Conservation (phyloP, 2,113 vertebrate species). For the Tachuris rubrigastra region DNA sequence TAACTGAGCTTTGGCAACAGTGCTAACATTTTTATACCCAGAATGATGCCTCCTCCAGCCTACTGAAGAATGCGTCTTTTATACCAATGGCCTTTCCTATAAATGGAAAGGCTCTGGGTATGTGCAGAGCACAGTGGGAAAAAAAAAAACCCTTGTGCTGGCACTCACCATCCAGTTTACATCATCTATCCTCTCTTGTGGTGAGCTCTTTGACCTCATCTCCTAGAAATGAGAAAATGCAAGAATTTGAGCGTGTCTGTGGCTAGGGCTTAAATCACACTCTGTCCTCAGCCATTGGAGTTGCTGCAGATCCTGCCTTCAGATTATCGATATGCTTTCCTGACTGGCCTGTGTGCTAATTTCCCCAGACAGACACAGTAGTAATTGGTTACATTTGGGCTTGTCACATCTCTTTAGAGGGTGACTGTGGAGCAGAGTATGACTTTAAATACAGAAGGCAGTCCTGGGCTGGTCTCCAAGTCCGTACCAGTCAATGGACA, state of each 20-base stretch:
- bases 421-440: background rate
- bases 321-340: background rate
- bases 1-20: background rate
- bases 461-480: background rate
- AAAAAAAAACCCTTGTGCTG: background rate
- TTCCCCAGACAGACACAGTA: background rate
- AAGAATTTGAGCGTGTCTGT: background rate
- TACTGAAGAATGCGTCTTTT: conserved; percentile 8
- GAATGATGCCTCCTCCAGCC: background rate
- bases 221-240: conserved; percentile 27
- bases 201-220: conserved; percentile 37
- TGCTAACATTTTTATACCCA: background rate
- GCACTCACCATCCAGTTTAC: background rate
- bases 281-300: background rate
- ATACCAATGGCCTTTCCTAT: background rate
- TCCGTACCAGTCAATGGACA: background rate
- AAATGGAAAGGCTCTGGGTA: conserved; percentile 26
- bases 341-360: background rate
- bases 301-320: background rate
- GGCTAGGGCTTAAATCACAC: background rate
- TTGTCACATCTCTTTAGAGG: background rate
- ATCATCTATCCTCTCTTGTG: background rate
- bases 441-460: background rate
- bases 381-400: background rate
- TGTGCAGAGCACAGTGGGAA: background rate